A percentile compares a stretch with the other conserved stretches of the same genome.
phyloP scores from a whole-genome alignment of 2,888 invertebrate species.

The Campoplex capitator region DNA sequence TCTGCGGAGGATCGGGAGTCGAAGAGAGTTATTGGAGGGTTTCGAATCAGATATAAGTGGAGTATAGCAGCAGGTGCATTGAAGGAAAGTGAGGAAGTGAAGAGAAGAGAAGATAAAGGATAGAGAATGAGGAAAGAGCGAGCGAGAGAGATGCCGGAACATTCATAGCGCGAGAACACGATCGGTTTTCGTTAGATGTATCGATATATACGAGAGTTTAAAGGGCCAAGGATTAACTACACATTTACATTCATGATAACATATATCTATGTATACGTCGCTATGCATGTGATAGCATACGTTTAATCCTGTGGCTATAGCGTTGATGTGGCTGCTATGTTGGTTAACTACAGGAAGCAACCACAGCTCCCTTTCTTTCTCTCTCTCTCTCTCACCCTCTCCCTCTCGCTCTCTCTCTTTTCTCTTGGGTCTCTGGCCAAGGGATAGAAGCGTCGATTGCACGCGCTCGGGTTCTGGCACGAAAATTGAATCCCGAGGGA shows the following conservation, averaged over 20 bases:
- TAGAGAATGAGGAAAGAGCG: neutral
- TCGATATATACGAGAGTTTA: constrained; percentile 33
- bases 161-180: constrained; percentile 5
- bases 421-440: constrained; percentile 38
- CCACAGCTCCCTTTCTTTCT: constrained; percentile 28
- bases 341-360: constrained; percentile 63
- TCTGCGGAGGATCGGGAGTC: constrained; percentile 51
- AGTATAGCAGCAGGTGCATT: constrained; percentile 45
- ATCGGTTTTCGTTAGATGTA: constrained; percentile 37
- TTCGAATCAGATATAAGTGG: constrained; percentile 23
- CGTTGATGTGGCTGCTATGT: constrained; percentile 61
- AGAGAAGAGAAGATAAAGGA: constrained; percentile 4
- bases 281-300: constrained; percentile 45
- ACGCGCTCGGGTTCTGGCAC: constrained; percentile 59
- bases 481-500: constrained; percentile 71
- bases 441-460: constrained; percentile 68
- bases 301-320: constrained; percentile 67
- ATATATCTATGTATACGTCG: constrained; percentile 20
- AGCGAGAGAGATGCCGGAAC: constrained; percentile 5
- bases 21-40: constrained; percentile 64
- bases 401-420: constrained; percentile 13
- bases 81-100: constrained; percentile 3
- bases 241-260: constrained; percentile 10
- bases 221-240: constrained; percentile 42
- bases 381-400: constrained; percentile 24